Conservation (phyloP, 1,140 invertebrate genomes). For the Phortica variegata region DNA sequence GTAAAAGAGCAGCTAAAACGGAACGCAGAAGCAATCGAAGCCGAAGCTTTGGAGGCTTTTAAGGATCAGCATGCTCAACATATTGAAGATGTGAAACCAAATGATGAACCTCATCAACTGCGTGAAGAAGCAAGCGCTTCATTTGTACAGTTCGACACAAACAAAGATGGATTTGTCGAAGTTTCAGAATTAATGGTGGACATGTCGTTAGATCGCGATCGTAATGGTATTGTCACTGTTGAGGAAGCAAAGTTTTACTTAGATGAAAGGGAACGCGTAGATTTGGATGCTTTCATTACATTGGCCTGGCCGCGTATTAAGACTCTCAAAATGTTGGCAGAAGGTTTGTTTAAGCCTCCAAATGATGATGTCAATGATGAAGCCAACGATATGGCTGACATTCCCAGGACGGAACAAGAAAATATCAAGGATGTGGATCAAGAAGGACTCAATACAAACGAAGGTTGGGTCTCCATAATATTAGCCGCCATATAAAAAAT, state of each 20-base stretch:
- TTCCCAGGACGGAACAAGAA: too few species aligned
- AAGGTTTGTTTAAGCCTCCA: constrained; percentile 66
- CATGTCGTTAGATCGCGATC: constrained; percentile 82
- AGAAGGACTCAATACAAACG: too few species aligned
- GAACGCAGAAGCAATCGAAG: constrained; percentile 72
- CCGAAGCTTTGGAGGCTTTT: constrained; percentile 74
- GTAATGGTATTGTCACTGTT: constrained; percentile 72
- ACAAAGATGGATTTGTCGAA: constrained; percentile 75
- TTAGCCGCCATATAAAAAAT: too few species aligned
- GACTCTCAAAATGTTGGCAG: constrained; percentile 73
- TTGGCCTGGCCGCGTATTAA: constrained; percentile 76
- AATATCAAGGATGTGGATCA: too few species aligned
- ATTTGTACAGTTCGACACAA: constrained; percentile 75
- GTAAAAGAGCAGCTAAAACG: constrained; percentile 76
- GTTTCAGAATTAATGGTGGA: constrained; percentile 76
- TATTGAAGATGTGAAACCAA: constrained; percentile 63
- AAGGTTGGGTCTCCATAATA: too few species aligned
- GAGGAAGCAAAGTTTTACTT: constrained; percentile 84
- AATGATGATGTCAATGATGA: constrained; percentile 26
- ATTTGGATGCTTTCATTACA: constrained; percentile 70
- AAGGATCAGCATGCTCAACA: constrained; percentile 67
- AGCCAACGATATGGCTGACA: constrained; percentile 1
- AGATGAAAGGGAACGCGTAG: constrained; percentile 69
- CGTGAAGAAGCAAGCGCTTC: constrained; percentile 67
- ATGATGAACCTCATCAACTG: constrained; percentile 45